Conservation (phyloP, 1,140 invertebrate species). For the Grapholita molesta region DNA sequence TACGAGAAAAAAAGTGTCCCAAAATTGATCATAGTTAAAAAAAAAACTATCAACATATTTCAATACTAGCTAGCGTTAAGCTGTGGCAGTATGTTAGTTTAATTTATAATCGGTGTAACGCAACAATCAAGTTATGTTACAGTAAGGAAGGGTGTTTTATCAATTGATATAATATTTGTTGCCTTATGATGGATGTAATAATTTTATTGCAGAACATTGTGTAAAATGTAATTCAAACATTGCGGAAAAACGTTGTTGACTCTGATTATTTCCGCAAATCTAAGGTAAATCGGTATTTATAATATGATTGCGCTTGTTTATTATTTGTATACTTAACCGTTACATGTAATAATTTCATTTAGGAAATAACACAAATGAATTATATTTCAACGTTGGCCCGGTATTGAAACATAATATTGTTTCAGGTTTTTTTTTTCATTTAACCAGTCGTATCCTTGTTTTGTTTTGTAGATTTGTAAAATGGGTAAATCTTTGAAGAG, state of each 20-base stretch:
- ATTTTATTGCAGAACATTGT: conserved; percentile 15
- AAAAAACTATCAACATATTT: no score
- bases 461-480: no score
- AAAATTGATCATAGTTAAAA: no score
- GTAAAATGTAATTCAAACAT: conserved; percentile 58
- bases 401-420: not conserved
- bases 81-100: not conserved
- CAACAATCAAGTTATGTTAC: not conserved
- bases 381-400: no score
- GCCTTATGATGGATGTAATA: not conserved
- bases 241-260: conserved; percentile 47
- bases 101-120: not conserved
- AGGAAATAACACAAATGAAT: not conserved
- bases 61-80: no score
- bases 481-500: no score
- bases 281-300: conserved; percentile 19
- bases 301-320: not conserved
- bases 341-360: not conserved
- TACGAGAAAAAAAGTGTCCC: no score
- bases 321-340: not conserved
- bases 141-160: not conserved
- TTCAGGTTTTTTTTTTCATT: not conserved
- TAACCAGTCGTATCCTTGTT: not conserved
- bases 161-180: not conserved
- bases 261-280: conserved; percentile 12